Evolutionary conservation across 2,113 vertebrate genomes (phyloP).

Genomic region (Pandion haliaetus): DNA sequence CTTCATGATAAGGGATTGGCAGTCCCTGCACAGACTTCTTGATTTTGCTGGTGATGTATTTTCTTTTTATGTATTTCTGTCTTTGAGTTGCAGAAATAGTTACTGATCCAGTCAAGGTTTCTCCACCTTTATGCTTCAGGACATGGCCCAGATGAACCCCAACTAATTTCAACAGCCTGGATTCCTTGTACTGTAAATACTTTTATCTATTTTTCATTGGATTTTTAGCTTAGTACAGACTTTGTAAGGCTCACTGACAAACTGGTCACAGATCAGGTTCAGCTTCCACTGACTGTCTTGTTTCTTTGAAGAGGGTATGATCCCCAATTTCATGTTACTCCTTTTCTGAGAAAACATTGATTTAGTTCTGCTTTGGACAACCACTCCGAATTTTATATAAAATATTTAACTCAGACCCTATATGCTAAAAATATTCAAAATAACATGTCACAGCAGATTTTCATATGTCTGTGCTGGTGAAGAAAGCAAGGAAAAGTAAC

Average conservation of each 20-base stretch:
- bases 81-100: background rate
- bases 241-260: background rate
- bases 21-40: background rate
- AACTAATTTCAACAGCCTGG: background rate
- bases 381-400: background rate
- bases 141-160: background rate
- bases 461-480: background rate
- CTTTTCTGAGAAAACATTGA: background rate
- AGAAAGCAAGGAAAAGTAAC: background rate
- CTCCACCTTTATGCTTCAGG: background rate
- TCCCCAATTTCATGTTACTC: background rate
- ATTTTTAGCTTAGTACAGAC: background rate
- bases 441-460: background rate
- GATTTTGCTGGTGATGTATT: slow-evolving; percentile 38
- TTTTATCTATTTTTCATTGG: background rate
- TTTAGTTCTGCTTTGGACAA: background rate
- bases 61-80: background rate
- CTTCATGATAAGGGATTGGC: background rate
- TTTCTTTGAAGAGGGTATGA: background rate
- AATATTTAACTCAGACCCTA: background rate
- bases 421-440: background rate
- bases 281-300: background rate
- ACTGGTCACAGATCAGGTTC: background rate
- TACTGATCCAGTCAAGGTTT: background rate
- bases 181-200: background rate